phyloP scores from a whole-genome alignment of 2,888 invertebrate genomes.

The Himalopsyche japonica region DNA sequence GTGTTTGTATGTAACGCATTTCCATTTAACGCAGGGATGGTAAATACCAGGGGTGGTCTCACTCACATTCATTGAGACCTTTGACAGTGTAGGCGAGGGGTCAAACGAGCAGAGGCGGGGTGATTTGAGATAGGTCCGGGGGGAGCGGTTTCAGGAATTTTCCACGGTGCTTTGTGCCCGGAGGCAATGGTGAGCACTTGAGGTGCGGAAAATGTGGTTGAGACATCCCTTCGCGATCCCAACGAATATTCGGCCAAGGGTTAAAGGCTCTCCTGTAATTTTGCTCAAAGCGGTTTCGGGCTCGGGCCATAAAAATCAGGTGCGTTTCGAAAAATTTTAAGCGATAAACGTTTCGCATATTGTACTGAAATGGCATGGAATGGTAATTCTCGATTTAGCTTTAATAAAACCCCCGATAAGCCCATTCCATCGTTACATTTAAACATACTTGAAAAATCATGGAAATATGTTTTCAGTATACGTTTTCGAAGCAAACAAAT shows the following conservation, averaged over 20 bases:
- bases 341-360: background rate
- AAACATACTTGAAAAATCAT: too few species aligned
- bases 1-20: background rate
- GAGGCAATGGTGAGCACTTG: background rate
- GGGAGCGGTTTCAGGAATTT: conserved; percentile 7
- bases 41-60: background rate
- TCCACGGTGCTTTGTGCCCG: conserved; percentile 21
- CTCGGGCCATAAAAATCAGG: background rate
- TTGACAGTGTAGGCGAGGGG: background rate
- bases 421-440: too few species aligned
- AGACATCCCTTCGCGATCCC: background rate
- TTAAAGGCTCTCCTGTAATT: background rate
- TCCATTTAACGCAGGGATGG: background rate
- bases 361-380: background rate
- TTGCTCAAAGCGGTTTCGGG: background rate
- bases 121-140: background rate
- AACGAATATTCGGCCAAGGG: background rate
- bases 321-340: background rate
- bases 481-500: too few species aligned
- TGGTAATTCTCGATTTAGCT: too few species aligned
- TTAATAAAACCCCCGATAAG: too few species aligned
- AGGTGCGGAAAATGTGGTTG: conserved; percentile 6
- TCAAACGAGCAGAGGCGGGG: background rate
- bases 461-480: too few species aligned
- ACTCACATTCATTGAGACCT: conserved; percentile 20